Conservation (phyloP, 2,113 vertebrate genomes). For the Pituophis catenifer region DNA sequence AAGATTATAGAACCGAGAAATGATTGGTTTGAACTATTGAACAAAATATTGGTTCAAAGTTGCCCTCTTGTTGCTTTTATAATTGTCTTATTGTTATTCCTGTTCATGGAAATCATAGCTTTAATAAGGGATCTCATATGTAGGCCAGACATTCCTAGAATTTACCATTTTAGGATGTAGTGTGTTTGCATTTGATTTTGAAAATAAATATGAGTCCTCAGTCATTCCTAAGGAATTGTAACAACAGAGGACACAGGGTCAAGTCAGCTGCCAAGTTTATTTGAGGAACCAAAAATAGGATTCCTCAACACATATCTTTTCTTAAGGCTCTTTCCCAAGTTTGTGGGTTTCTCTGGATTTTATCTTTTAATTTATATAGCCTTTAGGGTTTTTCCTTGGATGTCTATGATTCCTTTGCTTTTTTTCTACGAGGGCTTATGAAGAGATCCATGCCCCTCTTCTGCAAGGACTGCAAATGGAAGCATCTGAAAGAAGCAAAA, state of each 20-base stretch:
- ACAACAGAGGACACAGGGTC: background rate
- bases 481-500: background rate
- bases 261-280: background rate
- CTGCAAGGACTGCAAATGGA: background rate
- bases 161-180: background rate
- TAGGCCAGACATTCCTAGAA: background rate
- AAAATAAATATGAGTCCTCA: background rate
- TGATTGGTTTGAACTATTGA: background rate
- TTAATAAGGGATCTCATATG: background rate
- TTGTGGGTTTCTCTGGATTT: background rate
- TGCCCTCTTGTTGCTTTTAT: background rate
- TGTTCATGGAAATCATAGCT: background rate
- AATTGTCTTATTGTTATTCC: background rate
- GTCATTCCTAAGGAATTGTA: background rate
- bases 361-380: background rate
- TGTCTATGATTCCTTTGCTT: background rate
- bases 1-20: background rate
- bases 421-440: background rate
- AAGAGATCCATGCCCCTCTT: background rate
- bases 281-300: background rate
- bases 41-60: background rate
- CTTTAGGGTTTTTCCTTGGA: background rate
- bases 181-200: background rate
- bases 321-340: background rate
- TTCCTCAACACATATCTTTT: background rate